Evolutionary conservation across 2,113 vertebrate genomes (phyloP).

Genomic region (Cettia cetti): DNA sequence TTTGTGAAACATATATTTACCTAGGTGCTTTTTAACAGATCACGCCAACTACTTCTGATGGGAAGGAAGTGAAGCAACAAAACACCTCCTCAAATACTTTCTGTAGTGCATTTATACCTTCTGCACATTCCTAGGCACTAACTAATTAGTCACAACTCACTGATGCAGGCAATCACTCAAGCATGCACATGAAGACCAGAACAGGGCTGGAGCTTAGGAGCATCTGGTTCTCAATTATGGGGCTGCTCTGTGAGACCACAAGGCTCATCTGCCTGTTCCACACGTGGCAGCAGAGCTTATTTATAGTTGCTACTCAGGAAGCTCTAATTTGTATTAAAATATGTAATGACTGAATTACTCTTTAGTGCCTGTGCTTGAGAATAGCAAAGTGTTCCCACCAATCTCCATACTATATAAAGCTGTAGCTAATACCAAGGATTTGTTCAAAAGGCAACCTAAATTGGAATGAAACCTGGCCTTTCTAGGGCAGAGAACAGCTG

Average conservation of each 20-base stretch:
- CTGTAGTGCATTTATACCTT: neutral
- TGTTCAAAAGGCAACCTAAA: neutral
- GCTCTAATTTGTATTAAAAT: slow-evolving; percentile 41
- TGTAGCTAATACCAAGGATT: neutral
- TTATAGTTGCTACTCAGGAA: slow-evolving; percentile 42
- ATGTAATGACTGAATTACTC: slow-evolving; percentile 22
- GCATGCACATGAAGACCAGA: neutral
- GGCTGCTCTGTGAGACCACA: neutral
- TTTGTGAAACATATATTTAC: neutral
- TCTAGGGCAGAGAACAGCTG: neutral
- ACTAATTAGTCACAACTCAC: slow-evolving; percentile 10
- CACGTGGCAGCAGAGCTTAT: neutral
- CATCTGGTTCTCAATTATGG: neutral
- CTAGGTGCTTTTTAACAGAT: neutral
- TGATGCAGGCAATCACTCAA: slow-evolving; percentile 12
- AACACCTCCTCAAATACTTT: neutral
- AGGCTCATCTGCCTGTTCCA: neutral
- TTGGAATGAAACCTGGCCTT: neutral
- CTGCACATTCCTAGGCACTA: neutral
- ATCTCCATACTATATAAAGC: neutral
- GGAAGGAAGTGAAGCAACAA: neutral
- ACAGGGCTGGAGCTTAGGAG: neutral
- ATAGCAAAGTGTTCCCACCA: neutral
- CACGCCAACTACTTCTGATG: neutral
- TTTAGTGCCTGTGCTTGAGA: neutral